A percentile compares a stretch with the other conserved stretches of the same genome.
phyloP scores from a whole-genome alignment of 2,113 vertebrate species.

The Chaetops frenatus region DNA sequence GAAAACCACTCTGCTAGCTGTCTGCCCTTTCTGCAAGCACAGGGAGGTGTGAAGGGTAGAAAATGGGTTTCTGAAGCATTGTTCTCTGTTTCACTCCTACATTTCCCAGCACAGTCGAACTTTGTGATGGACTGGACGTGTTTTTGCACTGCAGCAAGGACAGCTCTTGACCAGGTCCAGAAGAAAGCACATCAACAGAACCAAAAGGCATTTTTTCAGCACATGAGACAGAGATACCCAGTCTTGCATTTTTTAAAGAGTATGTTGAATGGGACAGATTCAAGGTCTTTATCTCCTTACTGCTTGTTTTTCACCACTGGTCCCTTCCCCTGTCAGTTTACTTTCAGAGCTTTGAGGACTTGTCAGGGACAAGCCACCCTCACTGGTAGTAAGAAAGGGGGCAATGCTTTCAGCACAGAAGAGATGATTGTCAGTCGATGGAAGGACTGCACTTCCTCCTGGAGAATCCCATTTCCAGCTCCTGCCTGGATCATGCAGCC shows the following conservation, averaged over 20 bases:
- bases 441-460: not conserved
- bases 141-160: not conserved
- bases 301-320: not conserved
- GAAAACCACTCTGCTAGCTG: not conserved
- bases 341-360: not conserved
- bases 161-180: fast-evolving
- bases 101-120: not conserved
- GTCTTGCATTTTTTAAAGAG: not conserved
- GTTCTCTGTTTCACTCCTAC: not conserved
- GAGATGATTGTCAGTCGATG: not conserved
- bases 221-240: not conserved
- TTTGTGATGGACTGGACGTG: not conserved
- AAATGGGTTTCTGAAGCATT: not conserved
- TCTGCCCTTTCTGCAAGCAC: not conserved
- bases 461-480: not conserved
- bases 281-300: not conserved
- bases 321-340: not conserved
- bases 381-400: not conserved
- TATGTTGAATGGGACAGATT: not conserved
- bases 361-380: not conserved
- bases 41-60: not conserved
- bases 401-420: not conserved
- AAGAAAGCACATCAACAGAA: not conserved
- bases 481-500: not conserved
- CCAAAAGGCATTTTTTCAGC: not conserved